These are phyloP conservation scores for Pomatorhinus ruficollis DNA, from an alignment of 2,113 vertebrate species.

Conservation along the genomic window DNA sequence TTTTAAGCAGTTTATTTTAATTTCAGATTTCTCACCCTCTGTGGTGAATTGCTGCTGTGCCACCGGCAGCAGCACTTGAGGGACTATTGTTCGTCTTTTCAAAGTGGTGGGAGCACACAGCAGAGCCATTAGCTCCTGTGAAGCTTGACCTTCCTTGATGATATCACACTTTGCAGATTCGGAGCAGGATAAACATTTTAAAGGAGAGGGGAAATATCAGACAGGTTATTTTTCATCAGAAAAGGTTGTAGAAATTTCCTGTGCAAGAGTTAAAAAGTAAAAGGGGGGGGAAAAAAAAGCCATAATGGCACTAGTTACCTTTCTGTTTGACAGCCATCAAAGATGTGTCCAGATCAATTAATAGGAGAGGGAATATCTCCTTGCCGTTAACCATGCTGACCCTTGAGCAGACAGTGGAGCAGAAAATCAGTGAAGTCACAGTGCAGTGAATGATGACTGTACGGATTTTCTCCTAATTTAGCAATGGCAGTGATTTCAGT, in stretches of 20 bases:
- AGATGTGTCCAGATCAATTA: neutral
- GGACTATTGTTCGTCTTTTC: conserved; percentile 12
- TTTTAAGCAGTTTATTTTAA: conserved; percentile 62
- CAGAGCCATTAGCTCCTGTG: neutral
- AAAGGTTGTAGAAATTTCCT: neutral
- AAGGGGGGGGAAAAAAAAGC: neutral
- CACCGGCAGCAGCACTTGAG: conserved; percentile 19
- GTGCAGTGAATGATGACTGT: neutral
- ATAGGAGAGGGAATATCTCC: neutral
- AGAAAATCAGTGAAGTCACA: neutral
- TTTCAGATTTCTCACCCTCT: conserved; percentile 41
- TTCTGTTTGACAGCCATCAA: neutral
- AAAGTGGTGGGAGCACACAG: conserved; percentile 14
- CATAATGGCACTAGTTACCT: neutral
- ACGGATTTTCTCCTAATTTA: neutral
- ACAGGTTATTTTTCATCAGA: conserved; percentile 9
- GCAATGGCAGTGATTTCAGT: neutral
- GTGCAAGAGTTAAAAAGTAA: neutral
- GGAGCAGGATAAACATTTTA: conserved; percentile 26
- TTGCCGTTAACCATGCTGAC: fast-evolving
- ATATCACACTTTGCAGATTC: neutral
- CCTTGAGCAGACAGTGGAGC: neutral
- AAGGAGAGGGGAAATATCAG: conserved; percentile 8
- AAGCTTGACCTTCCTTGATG: conserved; percentile 29
- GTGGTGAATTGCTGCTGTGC: neutral